Conservation (phyloP, 2,113 vertebrate species). For the Hydrochoerus hydrochaeris region DNA sequence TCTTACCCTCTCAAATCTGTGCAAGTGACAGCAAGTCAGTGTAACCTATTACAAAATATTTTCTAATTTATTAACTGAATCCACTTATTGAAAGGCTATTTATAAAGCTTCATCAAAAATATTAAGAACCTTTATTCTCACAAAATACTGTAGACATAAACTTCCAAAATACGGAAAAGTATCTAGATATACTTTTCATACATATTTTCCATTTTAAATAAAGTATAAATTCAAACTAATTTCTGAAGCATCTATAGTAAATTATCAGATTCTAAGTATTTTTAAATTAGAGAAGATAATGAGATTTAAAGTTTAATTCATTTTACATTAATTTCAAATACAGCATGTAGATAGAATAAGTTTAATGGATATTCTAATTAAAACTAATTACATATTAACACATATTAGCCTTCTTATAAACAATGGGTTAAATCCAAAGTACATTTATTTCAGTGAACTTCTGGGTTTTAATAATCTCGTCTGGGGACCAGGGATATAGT, state of each 20-base stretch:
- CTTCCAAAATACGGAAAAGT: not conserved
- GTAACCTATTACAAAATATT: not conserved
- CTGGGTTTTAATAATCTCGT: not conserved
- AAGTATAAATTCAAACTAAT: not conserved
- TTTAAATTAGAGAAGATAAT: not conserved
- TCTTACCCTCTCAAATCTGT: not conserved
- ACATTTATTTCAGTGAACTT: not conserved
- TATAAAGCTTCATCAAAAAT: not conserved
- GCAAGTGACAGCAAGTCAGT: not conserved
- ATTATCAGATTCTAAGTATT: not conserved
- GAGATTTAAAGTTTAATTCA: not conserved
- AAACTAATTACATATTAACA: not conserved
- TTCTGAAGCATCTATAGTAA: not conserved
- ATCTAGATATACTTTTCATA: not conserved
- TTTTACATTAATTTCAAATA: not conserved
- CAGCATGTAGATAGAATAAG: not conserved
- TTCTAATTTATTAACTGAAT: not conserved
- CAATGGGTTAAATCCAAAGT: not conserved
- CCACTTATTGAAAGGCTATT: not conserved
- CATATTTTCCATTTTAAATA: not conserved
- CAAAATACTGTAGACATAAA: not conserved
- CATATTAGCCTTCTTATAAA: not conserved
- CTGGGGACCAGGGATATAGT: too few species aligned
- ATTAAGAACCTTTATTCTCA: not conserved
- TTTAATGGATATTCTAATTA: not conserved